Conservation (phyloP, 2,888 invertebrate genomes). For the Meiosimyza platycephala region DNA sequence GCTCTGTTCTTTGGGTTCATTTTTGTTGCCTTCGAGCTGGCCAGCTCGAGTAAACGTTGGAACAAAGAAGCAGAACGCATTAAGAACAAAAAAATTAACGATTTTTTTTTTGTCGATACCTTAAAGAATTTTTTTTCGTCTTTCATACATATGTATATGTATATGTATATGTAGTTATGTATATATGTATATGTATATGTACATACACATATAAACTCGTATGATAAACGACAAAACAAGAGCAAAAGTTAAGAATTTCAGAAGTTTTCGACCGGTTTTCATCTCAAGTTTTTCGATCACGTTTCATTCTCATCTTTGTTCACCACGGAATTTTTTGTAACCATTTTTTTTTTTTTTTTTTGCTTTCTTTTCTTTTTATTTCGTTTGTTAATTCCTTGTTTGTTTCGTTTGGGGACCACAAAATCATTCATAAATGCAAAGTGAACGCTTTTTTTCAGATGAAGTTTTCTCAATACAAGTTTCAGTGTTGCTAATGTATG, state of each 20-base stretch:
- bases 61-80: conserved; percentile 3
- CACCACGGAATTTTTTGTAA: conserved; percentile 4
- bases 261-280: conserved; percentile 25
- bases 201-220: not conserved
- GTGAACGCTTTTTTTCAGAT: too few relatives aligned
- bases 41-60: too few relatives aligned
- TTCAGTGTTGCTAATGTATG: too few relatives aligned
- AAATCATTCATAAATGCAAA: not conserved
- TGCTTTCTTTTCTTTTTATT: not conserved
- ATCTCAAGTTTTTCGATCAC: conserved; percentile 22
- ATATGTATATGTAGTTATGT: not conserved
- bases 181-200: too few relatives aligned
- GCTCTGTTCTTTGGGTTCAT: not conserved
- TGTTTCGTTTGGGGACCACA: not conserved
- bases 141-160: not conserved
- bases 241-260: conserved; percentile 20
- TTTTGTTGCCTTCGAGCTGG: not conserved
- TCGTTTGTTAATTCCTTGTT: not conserved
- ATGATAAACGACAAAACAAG: conserved; percentile 17
- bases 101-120: not conserved
- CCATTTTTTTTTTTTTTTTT: not conserved
- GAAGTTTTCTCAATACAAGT: too few relatives aligned
- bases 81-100: conserved; percentile 13
- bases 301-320: conserved; percentile 18
- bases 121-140: not conserved